Evolutionary conservation across 2,888 invertebrate genomes (phyloP).

Genomic region (Dione juno): DNA sequence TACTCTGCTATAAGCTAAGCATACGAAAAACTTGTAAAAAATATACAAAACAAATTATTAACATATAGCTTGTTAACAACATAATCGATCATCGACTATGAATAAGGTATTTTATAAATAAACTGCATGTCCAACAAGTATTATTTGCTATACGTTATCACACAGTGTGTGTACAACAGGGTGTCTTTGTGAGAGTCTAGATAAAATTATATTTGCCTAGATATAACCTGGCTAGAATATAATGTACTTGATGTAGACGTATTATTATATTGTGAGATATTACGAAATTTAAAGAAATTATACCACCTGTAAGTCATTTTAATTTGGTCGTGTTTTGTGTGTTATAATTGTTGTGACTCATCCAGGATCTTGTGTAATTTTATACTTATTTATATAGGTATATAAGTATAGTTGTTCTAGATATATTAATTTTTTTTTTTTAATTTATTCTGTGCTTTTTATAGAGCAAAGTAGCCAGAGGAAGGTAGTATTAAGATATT

Average conservation of each 20-base stretch:
- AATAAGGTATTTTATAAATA: slow-evolving; percentile 76
- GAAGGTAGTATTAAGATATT: too few species aligned
- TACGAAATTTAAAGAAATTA: background rate
- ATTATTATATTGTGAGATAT: background rate
- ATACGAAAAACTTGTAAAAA: background rate
- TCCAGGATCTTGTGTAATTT: background rate
- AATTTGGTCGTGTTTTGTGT: background rate
- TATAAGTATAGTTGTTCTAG: too few species aligned
- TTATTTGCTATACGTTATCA: slow-evolving; percentile 68
- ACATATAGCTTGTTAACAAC: background rate
- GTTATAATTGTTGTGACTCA: background rate
- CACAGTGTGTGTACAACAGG: slow-evolving; percentile 56
- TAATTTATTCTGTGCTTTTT: background rate
- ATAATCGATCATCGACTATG: slow-evolving; percentile 55
- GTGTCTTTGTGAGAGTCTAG: slow-evolving; percentile 68
- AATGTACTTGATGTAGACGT: slow-evolving; percentile 11
- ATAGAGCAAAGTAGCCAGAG: background rate
- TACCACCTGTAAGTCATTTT: slow-evolving; percentile 12
- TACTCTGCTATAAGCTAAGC: background rate
- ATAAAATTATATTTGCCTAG: slow-evolving; percentile 56
- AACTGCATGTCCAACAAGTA: slow-evolving; percentile 58
- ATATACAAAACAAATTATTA: background rate
- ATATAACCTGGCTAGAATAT: slow-evolving; percentile 42
- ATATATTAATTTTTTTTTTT: background rate
- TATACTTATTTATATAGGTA: background rate